Evolutionary conservation across 2,113 vertebrate species (phyloP).

Genomic region (Xiphias gladius): DNA sequence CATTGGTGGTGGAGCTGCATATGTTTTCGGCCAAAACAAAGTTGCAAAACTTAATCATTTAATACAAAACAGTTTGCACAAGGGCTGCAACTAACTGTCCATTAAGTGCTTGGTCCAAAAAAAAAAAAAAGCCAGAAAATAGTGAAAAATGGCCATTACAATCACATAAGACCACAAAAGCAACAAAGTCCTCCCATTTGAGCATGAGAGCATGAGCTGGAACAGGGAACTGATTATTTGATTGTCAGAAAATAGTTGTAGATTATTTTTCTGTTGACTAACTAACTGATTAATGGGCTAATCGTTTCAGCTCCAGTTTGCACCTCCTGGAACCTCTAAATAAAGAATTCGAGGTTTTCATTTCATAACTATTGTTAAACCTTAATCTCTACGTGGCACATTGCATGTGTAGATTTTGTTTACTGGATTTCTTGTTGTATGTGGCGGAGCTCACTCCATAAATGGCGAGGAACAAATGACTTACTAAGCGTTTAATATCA

Average conservation of each 20-base stretch:
- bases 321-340: background rate
- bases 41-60: background rate
- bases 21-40: background rate
- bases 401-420: background rate
- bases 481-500: background rate
- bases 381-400: background rate
- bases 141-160: too few relatives aligned
- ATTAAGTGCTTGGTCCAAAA: too few relatives aligned
- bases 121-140: too few relatives aligned
- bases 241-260: too few relatives aligned
- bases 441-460: background rate
- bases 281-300: background rate
- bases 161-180: too few relatives aligned
- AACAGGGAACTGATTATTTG: too few relatives aligned
- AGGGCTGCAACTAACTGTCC: background rate
- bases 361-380: background rate
- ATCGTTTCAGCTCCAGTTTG: background rate
- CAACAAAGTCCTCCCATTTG: too few relatives aligned
- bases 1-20: background rate
- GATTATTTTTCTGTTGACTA: background rate
- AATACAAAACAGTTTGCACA: background rate
- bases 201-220: too few relatives aligned
- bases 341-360: background rate
- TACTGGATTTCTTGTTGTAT: background rate
- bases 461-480: constrained; percentile 16